These are phyloP conservation scores for Lepus americanus DNA, from an alignment of 2,113 vertebrate genomes.

Conservation along the genomic window DNA sequence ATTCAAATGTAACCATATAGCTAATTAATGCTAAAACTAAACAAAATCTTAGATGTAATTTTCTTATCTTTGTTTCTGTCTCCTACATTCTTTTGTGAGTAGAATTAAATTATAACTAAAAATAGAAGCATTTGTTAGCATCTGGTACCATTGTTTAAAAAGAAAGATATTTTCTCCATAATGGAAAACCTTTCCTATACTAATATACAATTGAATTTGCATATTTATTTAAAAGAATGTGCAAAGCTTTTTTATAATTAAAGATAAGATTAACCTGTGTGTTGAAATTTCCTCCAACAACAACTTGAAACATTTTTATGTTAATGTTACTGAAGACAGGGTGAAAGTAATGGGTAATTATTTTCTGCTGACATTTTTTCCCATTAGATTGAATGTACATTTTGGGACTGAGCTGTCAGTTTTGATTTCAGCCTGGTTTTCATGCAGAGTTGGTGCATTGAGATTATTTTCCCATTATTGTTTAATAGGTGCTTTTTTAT, in stretches of 20 bases:
- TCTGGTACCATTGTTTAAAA: slow-evolving; percentile 79
- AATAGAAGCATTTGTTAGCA: slow-evolving; percentile 81
- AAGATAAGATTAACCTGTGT: slow-evolving; percentile 77
- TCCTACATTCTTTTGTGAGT: slow-evolving; percentile 64
- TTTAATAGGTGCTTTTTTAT: slow-evolving; percentile 74
- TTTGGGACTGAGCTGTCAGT: slow-evolving; percentile 73
- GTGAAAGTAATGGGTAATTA: slow-evolving; percentile 75
- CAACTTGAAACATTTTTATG: slow-evolving; percentile 76
- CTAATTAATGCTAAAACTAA: slow-evolving; percentile 51
- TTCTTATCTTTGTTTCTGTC: slow-evolving; percentile 72
- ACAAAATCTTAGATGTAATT: slow-evolving; percentile 57
- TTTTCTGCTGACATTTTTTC: slow-evolving; percentile 75
- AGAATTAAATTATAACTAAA: slow-evolving; percentile 76
- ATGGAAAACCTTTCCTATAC: slow-evolving; percentile 62
- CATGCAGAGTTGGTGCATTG: slow-evolving; percentile 64
- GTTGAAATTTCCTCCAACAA: slow-evolving; percentile 75
- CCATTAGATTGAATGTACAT: slow-evolving; percentile 72
- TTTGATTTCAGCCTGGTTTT: slow-evolving; percentile 79
- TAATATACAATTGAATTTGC: slow-evolving; percentile 70
- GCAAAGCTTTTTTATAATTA: slow-evolving; percentile 76
- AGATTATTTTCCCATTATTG: slow-evolving; percentile 81
- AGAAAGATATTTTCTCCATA: slow-evolving; percentile 64
- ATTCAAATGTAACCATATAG: background rate
- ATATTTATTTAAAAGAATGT: slow-evolving; percentile 74
- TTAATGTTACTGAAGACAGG: slow-evolving; percentile 74